phyloP scores from a whole-genome alignment of 2,888 invertebrate species.

The Frankliniella fusca region DNA sequence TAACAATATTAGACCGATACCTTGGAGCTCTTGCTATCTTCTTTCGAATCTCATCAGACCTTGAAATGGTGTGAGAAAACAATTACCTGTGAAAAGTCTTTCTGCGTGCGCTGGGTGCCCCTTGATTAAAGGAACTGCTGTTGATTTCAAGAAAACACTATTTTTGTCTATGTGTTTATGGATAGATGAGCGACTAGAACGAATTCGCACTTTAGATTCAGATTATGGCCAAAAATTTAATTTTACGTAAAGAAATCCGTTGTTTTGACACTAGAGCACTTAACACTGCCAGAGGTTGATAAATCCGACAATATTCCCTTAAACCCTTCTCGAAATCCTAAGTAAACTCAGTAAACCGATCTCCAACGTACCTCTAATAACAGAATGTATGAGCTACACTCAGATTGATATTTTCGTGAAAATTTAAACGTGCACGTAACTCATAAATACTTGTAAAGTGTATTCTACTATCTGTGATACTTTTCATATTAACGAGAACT shows the following conservation, averaged over 20 bases:
- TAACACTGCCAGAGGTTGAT: neutral
- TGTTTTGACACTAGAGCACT: neutral
- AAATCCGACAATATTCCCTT: neutral
- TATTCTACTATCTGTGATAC: conserved; percentile 21
- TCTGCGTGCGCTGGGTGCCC: no score
- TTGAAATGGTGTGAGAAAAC: no score
- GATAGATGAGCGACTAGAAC: neutral
- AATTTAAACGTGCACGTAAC: neutral
- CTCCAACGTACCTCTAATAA: conserved; percentile 1
- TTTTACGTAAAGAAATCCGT: neutral
- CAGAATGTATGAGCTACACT: conserved; percentile 4
- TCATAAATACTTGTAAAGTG: neutral
- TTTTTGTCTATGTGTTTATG: neutral
- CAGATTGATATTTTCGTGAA: conserved; percentile 27
- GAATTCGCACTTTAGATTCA: conserved; percentile 25
- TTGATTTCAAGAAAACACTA: neutral
- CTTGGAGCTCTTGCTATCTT: no score
- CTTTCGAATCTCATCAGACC: no score
- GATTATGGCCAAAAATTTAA: neutral
- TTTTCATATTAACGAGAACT: conserved; percentile 10
- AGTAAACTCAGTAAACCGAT: neutral
- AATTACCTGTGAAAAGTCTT: no score
- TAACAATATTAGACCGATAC: no score
- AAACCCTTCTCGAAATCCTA: neutral
- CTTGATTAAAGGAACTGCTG: no score